phyloP scores from a whole-genome alignment of 2,113 vertebrate species.

The Muscicapa adusta region DNA sequence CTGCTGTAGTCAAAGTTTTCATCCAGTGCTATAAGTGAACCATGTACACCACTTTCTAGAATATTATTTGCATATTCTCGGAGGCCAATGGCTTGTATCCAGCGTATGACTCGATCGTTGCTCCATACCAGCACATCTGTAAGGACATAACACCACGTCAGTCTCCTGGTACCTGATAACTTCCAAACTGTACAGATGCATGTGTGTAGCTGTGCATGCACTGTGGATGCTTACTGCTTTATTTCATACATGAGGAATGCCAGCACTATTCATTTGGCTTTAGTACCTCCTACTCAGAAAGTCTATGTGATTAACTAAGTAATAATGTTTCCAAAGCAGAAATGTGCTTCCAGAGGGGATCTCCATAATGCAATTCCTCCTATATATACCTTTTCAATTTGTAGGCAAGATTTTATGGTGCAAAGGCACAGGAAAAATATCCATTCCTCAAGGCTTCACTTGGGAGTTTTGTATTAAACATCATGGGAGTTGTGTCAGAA shows the following conservation, averaged over 20 bases:
- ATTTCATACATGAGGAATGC: not conserved
- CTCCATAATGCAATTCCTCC: not conserved
- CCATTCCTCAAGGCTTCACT: not conserved
- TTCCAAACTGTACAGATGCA: not conserved
- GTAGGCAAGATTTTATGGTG: not conserved
- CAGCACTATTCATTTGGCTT: not conserved
- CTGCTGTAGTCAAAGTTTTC: slow-evolving; percentile 99
- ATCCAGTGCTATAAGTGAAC: slow-evolving; percentile 92
- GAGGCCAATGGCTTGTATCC: slow-evolving; percentile 96
- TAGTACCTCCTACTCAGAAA: not conserved
- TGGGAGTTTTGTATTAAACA: not conserved
- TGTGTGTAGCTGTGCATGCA: not conserved
- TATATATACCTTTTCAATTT: not conserved
- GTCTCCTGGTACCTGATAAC: not conserved
- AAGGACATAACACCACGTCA: not conserved
- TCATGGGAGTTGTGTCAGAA: not conserved
- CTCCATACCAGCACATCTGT: slow-evolving; percentile 96
- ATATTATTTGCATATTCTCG: slow-evolving; percentile 96
- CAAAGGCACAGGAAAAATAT: not conserved
- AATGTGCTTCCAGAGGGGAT: not conserved
- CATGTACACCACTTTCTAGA: slow-evolving; percentile 94
- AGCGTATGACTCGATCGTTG: slow-evolving; percentile 94
- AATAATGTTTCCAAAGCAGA: not conserved
- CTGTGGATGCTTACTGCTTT: not conserved
- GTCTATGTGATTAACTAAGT: not conserved